Evolutionary conservation across 2,888 invertebrate species (phyloP), one percentile per base, ranked within the genome.

Genomic region (Epinotia demarniana): DNA sequence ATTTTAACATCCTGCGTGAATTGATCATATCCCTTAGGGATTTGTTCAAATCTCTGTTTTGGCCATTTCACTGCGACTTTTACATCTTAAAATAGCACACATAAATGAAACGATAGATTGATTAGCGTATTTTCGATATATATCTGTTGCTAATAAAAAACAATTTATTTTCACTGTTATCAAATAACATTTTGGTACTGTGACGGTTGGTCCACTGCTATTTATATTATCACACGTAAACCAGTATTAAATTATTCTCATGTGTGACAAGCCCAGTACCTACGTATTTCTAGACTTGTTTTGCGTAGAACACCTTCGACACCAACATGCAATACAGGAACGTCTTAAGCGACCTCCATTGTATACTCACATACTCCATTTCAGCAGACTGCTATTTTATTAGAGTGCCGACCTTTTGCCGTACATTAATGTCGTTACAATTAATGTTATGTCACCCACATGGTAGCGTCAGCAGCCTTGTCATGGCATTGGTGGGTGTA

Each of bases 391-490:
- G 8, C 11, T 9, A 13, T 46, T 64, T 64, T 64, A 64, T 53
- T 66, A 66, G 27, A 66, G 53, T 33, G 46, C 46, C 46, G 58
- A 60, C 69, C 69, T 69, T 68, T 69, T 69, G 60, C 69, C 69
- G 67, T 67, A 46, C 57, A 58, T 68, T 69, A 69, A 69, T 58
- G 69, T n/a, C 58, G 69, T 69, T 69, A 69, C 58, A 60, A 60
- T 69, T 69, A 69, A 69, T 60, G 58, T 60, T 68, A 68, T 69
- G 46, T 69, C 69, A 69, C 69, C 69, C 69, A 69, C 69, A 69
- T 69, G 69, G 69, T 60, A 69, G 69, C 69, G 69, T 60, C 58
- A 58, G 69, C 68, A 57, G 58, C 69, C 69, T 69, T 62, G 58
- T n/a, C 16, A 16, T 33, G 70, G 70, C 70, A 75, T 71, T 71